A percentile compares a stretch with the other conserved stretches of the same genome.
These are phyloP conservation scores for Poecile atricapillus DNA, from an alignment of 2,113 vertebrate genomes.

Conservation along the genomic window DNA sequence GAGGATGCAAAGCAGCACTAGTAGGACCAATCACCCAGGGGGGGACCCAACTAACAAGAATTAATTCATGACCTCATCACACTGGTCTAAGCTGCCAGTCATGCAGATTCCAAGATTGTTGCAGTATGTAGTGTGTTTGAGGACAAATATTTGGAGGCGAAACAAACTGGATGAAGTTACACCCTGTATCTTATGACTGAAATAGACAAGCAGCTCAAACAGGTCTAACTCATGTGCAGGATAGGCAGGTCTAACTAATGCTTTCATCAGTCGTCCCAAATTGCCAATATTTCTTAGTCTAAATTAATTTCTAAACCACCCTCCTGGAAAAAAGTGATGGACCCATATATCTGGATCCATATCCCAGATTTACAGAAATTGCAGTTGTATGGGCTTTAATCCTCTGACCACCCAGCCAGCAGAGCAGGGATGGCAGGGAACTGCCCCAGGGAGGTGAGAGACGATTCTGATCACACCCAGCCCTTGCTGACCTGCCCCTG, in stretches of 20 bases:
- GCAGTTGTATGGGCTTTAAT: neutral
- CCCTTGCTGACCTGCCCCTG: rapidly evolving
- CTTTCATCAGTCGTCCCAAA: neutral
- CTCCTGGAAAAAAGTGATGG: neutral
- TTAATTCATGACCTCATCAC: neutral
- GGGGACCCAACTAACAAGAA: neutral
- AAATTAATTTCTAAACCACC: neutral
- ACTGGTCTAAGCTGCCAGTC: neutral
- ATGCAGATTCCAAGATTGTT: neutral
- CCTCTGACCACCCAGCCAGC: neutral
- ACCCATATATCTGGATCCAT: too few relatives aligned
- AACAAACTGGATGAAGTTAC: neutral
- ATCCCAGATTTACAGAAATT: neutral
- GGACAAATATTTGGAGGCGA: neutral
- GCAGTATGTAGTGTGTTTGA: rapidly evolving
- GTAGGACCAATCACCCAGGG: rapidly evolving
- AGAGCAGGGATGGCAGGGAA: neutral
- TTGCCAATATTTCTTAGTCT: neutral
- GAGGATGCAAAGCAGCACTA: neutral
- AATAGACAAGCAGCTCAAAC: neutral
- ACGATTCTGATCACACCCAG: rapidly evolving
- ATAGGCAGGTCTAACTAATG: neutral
- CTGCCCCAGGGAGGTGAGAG: neutral
- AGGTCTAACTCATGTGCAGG: rapidly evolving
- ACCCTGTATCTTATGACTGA: rapidly evolving